A percentile compares a stretch with the other conserved stretches of the same genome.
Conservation (phyloP, 2,888 invertebrate species). For the Drosophila infuscata region DNA sequence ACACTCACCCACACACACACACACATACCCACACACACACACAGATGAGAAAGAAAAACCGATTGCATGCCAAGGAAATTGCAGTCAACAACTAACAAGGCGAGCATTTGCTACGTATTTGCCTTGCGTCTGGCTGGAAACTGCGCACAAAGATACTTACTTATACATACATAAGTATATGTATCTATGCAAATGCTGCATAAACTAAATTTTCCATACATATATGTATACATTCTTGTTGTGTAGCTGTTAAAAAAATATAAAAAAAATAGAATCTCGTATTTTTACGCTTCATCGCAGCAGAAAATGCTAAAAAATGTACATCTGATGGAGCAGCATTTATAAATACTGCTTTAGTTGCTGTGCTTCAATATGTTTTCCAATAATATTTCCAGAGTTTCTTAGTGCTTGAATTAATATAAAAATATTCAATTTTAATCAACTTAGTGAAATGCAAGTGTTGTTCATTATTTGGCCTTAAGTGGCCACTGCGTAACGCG, state of each 20-base stretch:
- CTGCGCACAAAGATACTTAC: conserved; percentile 52
- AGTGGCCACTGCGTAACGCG: neutral
- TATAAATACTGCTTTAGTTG: conserved; percentile 31
- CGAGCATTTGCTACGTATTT: conserved; percentile 64
- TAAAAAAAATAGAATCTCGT: conserved; percentile 46
- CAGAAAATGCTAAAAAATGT: conserved; percentile 63
- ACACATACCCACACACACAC: conserved; percentile 12
- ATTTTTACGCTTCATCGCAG: conserved; percentile 79
- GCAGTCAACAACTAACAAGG: conserved; percentile 80
- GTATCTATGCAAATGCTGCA: conserved; percentile 17
- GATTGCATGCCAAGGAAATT: conserved; percentile 75
- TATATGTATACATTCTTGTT: conserved; percentile 37
- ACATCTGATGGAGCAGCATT: conserved; percentile 5
- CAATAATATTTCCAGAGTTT: neutral
- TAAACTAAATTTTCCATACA: conserved; percentile 15
- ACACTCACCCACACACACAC: conserved; percentile 11
- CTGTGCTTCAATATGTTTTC: neutral
- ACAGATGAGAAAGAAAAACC: conserved; percentile 48
- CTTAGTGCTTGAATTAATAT: neutral
- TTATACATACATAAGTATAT: conserved; percentile 25
- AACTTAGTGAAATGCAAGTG: conserved; percentile 4
- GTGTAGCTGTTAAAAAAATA: conserved; percentile 27
- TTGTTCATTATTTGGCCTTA: neutral
- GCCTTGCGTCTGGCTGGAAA: conserved; percentile 61
- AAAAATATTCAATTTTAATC: neutral